These are phyloP conservation scores for Apis laboriosa DNA, from an alignment of 1,140 invertebrate genomes.

Conservation along the genomic window DNA sequence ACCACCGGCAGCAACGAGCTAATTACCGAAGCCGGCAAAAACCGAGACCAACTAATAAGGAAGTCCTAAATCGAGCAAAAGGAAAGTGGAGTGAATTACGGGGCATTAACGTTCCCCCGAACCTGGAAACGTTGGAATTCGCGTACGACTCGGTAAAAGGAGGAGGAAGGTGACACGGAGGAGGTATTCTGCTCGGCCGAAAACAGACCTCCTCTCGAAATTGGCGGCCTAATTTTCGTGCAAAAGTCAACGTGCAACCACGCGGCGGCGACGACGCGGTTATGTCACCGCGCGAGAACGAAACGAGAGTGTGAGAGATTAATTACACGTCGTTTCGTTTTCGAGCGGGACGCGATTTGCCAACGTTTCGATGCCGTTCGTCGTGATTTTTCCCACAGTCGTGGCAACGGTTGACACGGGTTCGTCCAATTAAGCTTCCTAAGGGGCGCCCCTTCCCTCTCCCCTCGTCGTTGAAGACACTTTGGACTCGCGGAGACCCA, in stretches of 20 bases:
- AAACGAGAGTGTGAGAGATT: conserved; percentile 70
- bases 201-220: conserved; percentile 26
- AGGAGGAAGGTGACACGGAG: conserved; percentile 13
- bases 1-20: conserved; percentile 18
- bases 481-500: neutral
- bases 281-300: conserved; percentile 54
- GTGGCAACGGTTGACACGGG: conserved; percentile 42
- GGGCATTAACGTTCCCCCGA: neutral
- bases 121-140: conserved; percentile 18
- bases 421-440: conserved; percentile 40
- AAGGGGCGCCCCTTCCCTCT: neutral
- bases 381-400: conserved; percentile 16
- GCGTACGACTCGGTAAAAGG: neutral
- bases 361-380: conserved; percentile 52
- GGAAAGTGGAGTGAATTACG: conserved; percentile 25
- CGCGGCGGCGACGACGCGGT: conserved; percentile 3
- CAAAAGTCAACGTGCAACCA: conserved; percentile 22
- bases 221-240: conserved; percentile 51
- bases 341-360: conserved; percentile 53
- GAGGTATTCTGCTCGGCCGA: neutral
- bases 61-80: conserved; percentile 34
- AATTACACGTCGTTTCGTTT: conserved; percentile 62
- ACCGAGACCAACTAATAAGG: conserved; percentile 25
- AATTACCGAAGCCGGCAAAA: conserved; percentile 29
- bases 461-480: conserved; percentile 28